A percentile compares a stretch with the other conserved stretches of the same genome.
These are phyloP conservation scores for Solea solea DNA, from an alignment of 2,113 vertebrate genomes.

Conservation along the genomic window DNA sequence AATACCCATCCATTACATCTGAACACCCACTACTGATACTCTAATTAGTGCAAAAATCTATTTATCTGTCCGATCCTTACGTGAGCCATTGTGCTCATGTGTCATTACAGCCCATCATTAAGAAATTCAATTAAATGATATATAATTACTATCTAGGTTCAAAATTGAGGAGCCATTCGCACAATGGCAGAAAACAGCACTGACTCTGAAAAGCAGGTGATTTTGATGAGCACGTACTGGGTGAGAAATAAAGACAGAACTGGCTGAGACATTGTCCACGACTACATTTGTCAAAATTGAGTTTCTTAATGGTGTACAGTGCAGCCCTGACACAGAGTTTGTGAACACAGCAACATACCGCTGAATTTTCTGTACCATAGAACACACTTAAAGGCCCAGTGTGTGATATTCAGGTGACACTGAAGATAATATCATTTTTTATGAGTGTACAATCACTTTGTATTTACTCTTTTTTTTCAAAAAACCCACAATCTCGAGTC, in stretches of 20 bases:
- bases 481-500: too few species aligned
- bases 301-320: too few species aligned
- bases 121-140: slow-evolving; percentile 46
- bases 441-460: too few species aligned
- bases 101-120: slow-evolving; percentile 58
- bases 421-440: too few species aligned
- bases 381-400: too few species aligned
- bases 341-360: too few species aligned
- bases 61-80: slow-evolving; percentile 51
- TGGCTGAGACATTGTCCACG: background rate
- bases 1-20: slow-evolving; percentile 54
- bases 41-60: slow-evolving; percentile 56
- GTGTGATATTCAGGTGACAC: too few species aligned
- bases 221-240: background rate
- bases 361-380: too few species aligned
- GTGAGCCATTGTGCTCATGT: slow-evolving; percentile 41
- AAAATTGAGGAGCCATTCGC: slow-evolving; percentile 23
- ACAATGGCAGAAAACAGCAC: background rate
- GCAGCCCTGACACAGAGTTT: too few species aligned
- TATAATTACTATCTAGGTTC: slow-evolving; percentile 54
- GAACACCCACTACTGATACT: slow-evolving; percentile 53
- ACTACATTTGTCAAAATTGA: too few species aligned
- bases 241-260: too few species aligned
- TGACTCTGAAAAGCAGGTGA: slow-evolving; percentile 8
- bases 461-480: too few species aligned